Base-by-base conservation (phyloP, 2,888 invertebrate genomes). In the Lingula anatina region DNA sequence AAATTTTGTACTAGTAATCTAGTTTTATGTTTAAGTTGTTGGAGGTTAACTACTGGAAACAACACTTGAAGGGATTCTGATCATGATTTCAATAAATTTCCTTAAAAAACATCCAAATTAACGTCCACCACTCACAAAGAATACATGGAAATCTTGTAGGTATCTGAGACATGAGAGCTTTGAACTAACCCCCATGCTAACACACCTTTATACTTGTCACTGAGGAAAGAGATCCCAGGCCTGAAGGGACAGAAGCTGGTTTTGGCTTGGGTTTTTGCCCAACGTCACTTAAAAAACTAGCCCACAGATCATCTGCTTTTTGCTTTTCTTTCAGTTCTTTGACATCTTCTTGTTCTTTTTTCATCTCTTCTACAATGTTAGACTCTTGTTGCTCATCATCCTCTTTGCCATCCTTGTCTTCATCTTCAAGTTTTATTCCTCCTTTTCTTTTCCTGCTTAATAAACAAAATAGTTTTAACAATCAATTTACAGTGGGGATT, bases 221-320 rank as follows among this genome's bases (percentile, higher is more conserved):
- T 46, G 44, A 18, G 51, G 35, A 28, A 31, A 55, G 38, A 28
- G 48, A 35, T 41, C 41, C 46, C 40, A 31, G 26, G 24, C 24
- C 18, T 18, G 23, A 9, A 20, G 25, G 27, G 26, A 46, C 7
- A 35, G 52, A 51, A 25, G 55, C 56, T 15, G 58, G 45, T 49
- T 64, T 69, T 31, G 61, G 54, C 47, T 57, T 56, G 5, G 64
- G 59, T 47, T 51, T 52, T 18, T 51, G 50, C n/a, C 67, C 65
- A 20, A 73, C 71, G 57, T 72, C 75, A n/a, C 71, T 57, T 57
- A 73, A 54, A 56, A 76, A 76, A 51, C 71, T 72, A 5, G 71
- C 65, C 76, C 76, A 76, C 24, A 76, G 54, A 44, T 67, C 64
- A 54, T 76, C 71, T 3, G 68, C 64, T 50, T 60, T 65, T 49